These are phyloP conservation scores for Drosophila bocki DNA, from an alignment of 1,140 invertebrate genomes.

Conservation along the genomic window DNA sequence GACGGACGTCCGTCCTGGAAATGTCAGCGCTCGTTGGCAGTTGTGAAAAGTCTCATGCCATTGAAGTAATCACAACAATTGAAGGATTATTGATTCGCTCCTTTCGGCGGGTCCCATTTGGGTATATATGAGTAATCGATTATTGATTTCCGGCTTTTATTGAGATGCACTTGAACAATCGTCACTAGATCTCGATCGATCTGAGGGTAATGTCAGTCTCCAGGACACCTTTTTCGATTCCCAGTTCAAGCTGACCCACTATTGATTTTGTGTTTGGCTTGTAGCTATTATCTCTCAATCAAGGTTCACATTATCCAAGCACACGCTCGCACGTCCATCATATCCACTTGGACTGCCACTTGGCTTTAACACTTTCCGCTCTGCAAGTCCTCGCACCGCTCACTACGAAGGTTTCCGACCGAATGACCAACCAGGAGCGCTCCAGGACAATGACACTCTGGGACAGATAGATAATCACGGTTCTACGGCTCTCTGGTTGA, in stretches of 20 bases:
- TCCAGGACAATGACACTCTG: slow-evolving; percentile 37
- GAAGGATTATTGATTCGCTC: slow-evolving; percentile 76
- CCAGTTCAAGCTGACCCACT: not conserved
- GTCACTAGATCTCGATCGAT: not conserved
- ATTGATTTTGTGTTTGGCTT: slow-evolving; percentile 39
- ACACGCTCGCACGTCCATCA: slow-evolving; percentile 51
- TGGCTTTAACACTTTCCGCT: slow-evolving; percentile 31
- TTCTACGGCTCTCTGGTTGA: slow-evolving; percentile 23
- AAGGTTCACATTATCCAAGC: slow-evolving; percentile 38
- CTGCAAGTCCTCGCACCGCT: slow-evolving; percentile 19
- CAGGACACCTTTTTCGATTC: not conserved
- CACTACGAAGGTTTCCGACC: slow-evolving; percentile 36
- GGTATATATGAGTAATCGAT: slow-evolving; percentile 61
- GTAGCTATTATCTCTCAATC: slow-evolving; percentile 36
- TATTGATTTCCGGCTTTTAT: slow-evolving; percentile 59
- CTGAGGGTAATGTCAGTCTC: not conserved
- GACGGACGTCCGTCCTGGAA: slow-evolving; percentile 44
- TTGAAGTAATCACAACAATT: slow-evolving; percentile 75
- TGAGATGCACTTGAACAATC: slow-evolving; percentile 11
- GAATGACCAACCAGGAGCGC: slow-evolving; percentile 52
- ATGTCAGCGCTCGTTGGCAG: slow-evolving; percentile 58
- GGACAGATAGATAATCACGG: slow-evolving; percentile 54
- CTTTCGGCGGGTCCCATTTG: slow-evolving; percentile 17
- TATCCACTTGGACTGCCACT: slow-evolving; percentile 26
- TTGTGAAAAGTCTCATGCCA: slow-evolving; percentile 80